phyloP scores from a whole-genome alignment of 53 echinoderm and acorn worm species.

The Holothuria scabra region DNA sequence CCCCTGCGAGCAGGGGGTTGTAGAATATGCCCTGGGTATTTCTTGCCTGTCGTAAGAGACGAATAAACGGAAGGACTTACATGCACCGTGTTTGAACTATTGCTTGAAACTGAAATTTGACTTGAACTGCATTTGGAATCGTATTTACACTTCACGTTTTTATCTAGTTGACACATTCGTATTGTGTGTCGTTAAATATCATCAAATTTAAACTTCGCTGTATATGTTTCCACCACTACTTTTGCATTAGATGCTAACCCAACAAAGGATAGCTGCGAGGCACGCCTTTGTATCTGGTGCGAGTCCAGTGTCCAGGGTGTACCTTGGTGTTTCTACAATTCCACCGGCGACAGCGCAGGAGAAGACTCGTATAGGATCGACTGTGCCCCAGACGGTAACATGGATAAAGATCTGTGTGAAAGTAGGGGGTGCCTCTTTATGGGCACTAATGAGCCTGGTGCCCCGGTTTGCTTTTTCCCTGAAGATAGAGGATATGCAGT shows the following conservation, averaged over 20 bases:
- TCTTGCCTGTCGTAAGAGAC: no score
- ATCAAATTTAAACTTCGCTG: slow-evolving; percentile 6
- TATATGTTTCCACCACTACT: not conserved
- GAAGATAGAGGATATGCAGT: slow-evolving; percentile 67
- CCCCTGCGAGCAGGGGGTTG: no score
- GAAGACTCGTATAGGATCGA: slow-evolving; percentile 61
- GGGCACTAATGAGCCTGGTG: slow-evolving; percentile 48
- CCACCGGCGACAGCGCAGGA: slow-evolving; percentile 47
- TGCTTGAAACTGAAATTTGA: no score
- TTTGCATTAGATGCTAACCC: slow-evolving; percentile 48
- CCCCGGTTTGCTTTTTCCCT: slow-evolving; percentile 72
- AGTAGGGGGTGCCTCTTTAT: slow-evolving; percentile 66
- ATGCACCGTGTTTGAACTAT: no score
- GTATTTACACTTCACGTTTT: no score
- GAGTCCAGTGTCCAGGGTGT: slow-evolving; percentile 38
- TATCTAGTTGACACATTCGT: no score
- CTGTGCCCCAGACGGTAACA: slow-evolving; percentile 69
- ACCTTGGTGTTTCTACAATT: slow-evolving; percentile 76
- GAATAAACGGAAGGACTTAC: no score
- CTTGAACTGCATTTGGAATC: no score
- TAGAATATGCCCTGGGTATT: no score
- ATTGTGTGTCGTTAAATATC: no score
- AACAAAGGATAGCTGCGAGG: slow-evolving; percentile 52
- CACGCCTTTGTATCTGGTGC: slow-evolving; percentile 70
- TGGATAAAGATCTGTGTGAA: slow-evolving; percentile 56